Percentiles rank a stretch among this genome's conserved stretches.
Conservation (phyloP, 1,140 invertebrate species). For the Calycopis cecrops region DNA sequence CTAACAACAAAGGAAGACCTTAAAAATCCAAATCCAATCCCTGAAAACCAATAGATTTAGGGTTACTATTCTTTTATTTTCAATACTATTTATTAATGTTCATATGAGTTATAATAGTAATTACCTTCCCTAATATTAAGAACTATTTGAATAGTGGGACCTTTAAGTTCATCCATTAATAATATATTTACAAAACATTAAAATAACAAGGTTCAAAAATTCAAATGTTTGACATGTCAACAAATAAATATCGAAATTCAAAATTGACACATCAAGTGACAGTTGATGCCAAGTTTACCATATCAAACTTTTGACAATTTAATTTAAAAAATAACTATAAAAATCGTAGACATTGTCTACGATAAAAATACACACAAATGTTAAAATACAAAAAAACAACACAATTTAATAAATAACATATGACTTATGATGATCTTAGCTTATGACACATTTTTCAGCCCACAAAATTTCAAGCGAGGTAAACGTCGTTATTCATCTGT, state of each 20-base stretch:
- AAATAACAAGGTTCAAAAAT: constrained; percentile 22
- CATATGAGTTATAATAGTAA: neutral
- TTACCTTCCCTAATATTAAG: constrained; percentile 63
- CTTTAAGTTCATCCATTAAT: constrained; percentile 62
- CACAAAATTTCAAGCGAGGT: too few relatives aligned
- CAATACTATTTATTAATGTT: neutral
- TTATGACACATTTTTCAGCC: too few relatives aligned
- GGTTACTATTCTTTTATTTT: constrained; percentile 4
- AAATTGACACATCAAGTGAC: constrained; percentile 9
- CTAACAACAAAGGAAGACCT: constrained; percentile 54
- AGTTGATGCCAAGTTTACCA: neutral
- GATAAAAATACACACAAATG: too few relatives aligned
- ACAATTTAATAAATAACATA: too few relatives aligned
- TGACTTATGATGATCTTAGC: too few relatives aligned
- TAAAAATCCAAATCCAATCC: constrained; percentile 64
- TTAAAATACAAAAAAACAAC: too few relatives aligned
- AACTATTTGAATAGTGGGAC: constrained; percentile 62
- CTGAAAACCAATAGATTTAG: constrained; percentile 30
- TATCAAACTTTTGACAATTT: too few relatives aligned
- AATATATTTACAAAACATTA: constrained; percentile 15
- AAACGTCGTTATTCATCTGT: too few relatives aligned
- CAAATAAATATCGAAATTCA: constrained; percentile 32
- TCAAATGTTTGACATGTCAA: constrained; percentile 27
- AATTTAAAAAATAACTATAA: too few relatives aligned
- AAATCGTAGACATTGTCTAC: too few relatives aligned